Percentiles rank a stretch among this genome's conserved stretches.
Evolutionary conservation across 2,113 vertebrate species (phyloP).

Genomic region (Brachyhypopomus occidentalis): DNA sequence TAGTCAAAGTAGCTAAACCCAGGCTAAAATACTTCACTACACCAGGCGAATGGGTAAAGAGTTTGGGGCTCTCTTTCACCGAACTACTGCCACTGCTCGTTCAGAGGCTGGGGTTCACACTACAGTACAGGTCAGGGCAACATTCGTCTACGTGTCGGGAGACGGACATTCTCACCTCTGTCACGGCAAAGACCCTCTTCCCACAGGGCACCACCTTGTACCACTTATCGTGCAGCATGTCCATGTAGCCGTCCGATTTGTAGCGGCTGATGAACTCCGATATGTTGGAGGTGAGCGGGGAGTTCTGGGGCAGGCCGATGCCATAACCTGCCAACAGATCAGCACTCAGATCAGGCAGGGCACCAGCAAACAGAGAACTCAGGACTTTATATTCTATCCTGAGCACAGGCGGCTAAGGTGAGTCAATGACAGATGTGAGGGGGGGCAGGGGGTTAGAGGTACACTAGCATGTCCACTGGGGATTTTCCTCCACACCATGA

Average conservation of each 20-base stretch:
- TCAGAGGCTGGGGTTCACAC: neutral
- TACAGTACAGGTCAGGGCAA: too few species aligned
- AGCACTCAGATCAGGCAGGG: neutral
- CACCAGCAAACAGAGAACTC: neutral
- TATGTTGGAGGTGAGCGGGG: constrained; percentile 83
- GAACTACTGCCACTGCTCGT: neutral
- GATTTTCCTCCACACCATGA: neutral
- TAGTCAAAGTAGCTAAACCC: neutral
- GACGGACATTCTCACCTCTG: constrained; percentile 75
- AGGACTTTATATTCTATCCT: constrained; percentile 15
- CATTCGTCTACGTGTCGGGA: neutral
- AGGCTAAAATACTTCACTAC: neutral
- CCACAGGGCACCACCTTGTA: constrained; percentile 94
- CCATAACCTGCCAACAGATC: constrained; percentile 80
- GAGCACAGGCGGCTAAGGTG: constrained; percentile 26
- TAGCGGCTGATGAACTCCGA: constrained; percentile 92
- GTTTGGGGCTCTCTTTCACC: neutral
- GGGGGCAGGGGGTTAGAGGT: constrained; percentile 2
- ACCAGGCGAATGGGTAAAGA: neutral
- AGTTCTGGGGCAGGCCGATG: constrained; percentile 89
- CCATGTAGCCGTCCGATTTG: constrained; percentile 89
- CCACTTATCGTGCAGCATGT: constrained; percentile 93
- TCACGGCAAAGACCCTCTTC: constrained; percentile 86
- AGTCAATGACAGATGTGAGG: constrained; percentile 10
- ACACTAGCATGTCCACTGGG: constrained; percentile 18